Evolutionary conservation across 23 tunicate species (phyloP).

Genomic region (Halocynthia roretzi): DNA sequence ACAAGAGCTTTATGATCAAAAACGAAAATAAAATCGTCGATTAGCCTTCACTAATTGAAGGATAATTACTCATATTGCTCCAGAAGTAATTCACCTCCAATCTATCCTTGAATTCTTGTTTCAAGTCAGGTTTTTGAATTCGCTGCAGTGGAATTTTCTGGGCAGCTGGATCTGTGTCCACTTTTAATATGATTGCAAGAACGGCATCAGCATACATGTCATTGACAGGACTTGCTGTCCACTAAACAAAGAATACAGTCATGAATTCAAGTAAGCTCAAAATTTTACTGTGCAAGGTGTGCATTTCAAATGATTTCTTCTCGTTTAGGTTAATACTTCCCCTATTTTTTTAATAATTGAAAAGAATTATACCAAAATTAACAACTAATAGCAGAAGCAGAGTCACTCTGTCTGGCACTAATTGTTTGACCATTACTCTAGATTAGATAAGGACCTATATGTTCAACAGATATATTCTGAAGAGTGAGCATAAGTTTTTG

Average conservation of each 20-base stretch:
- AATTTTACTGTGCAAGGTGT: too few relatives aligned
- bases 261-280: too few relatives aligned
- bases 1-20: neutral
- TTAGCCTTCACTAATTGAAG: too few relatives aligned
- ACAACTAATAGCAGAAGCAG: neutral
- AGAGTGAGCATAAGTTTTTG: too few relatives aligned
- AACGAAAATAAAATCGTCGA: neutral
- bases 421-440: too few relatives aligned
- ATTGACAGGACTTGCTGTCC: constrained; percentile 84
- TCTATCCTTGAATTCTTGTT: constrained; percentile 59
- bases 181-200: constrained; percentile 74
- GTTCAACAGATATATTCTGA: too few relatives aligned
- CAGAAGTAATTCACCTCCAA: constrained; percentile 73
- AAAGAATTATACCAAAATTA: neutral
- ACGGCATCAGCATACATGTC: constrained; percentile 98
- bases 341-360: too few relatives aligned
- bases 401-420: neutral
- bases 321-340: too few relatives aligned
- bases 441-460: too few relatives aligned
- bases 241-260: constrained; percentile 33
- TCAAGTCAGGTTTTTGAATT: constrained; percentile 73
- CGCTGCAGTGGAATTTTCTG: constrained; percentile 77
- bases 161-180: constrained; percentile 96
- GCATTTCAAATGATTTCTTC: too few relatives aligned
- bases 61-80: too few relatives aligned